A percentile compares a stretch with the other conserved stretches of the same genome.
These are phyloP conservation scores for Caenorhabditis sp. DNA, from an alignment of 2,888 invertebrate genomes.

Conservation along the genomic window DNA sequence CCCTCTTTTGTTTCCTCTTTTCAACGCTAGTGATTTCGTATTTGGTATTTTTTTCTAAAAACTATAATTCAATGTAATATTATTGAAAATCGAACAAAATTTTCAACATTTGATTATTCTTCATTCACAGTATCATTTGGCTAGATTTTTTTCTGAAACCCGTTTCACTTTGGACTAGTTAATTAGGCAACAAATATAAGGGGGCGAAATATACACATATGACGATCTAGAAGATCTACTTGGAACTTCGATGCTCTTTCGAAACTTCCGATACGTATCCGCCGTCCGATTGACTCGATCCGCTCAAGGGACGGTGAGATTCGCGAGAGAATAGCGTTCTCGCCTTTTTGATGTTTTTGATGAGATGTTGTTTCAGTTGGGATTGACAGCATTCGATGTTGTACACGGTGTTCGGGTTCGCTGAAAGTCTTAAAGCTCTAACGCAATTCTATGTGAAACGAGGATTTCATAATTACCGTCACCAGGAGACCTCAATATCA, in stretches of 20 bases:
- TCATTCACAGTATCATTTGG: too few relatives aligned
- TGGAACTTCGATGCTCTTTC: constrained; percentile 53
- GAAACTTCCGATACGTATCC: constrained; percentile 69
- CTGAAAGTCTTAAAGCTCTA: constrained; percentile 30
- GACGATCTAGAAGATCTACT: neutral
- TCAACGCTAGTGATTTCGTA: constrained; percentile 30
- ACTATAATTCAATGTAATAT: too few relatives aligned
- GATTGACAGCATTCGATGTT: constrained; percentile 65
- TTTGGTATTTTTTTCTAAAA: neutral
- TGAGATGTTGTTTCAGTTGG: constrained; percentile 61
- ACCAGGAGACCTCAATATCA: too few relatives aligned
- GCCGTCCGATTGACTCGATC: constrained; percentile 69
- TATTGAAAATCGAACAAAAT: too few relatives aligned
- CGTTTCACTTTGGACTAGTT: neutral
- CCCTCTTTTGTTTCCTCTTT: neutral
- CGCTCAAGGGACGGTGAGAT: constrained; percentile 64
- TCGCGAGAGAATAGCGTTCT: constrained; percentile 56
- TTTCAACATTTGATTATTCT: too few relatives aligned
- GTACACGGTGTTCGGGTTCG: constrained; percentile 62
- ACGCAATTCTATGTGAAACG: too few relatives aligned
- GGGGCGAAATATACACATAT: constrained; percentile 2
- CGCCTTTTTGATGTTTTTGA: constrained; percentile 64
- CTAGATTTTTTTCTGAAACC: too few relatives aligned
- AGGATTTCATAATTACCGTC: too few relatives aligned
- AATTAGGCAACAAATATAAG: neutral